Base-by-base conservation (phyloP, 2,113 vertebrate species). In the Sphaerodactylus townsendi region DNA sequence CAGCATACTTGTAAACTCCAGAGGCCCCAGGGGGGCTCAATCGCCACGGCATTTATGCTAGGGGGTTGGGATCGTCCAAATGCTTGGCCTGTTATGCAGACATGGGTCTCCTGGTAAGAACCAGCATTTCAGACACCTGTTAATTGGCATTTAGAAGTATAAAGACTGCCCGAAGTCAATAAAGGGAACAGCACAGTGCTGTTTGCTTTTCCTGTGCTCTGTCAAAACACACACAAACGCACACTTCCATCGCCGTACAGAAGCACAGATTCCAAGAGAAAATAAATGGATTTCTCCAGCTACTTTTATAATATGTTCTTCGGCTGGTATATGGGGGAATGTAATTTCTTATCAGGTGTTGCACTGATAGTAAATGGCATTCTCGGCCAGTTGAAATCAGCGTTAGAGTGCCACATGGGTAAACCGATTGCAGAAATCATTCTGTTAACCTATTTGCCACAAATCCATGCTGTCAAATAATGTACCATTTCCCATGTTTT, bases 1-100 rank as follows among this genome's bases (percentile, higher is more conserved):
- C 96, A 95, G 94, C 96, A 96, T 96, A 96, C 95, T 92, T 96
- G 96, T 93, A 94, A 96, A 96, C 96, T 95, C 96, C 95, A 92
- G 91, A 92, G 96, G 95, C 95, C 95, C 94, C 95, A 91, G 88
- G 94, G 88, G 94, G 93, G 95, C 94, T 96, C 95, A 95, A 95
- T 94, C 96, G 88, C 95, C 94, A 94, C 4, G 93, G 94, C 96
- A 96, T 96, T 96, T 95, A 95, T 96, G 95, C 94, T 93, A 2
- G 19, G 21, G 85, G 66, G 76, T 91, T 79, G 83, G 87, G 86
- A 94, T 87, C 91, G 94, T 95, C 95, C 93, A 89, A 92, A 95
- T 96, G 93, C 90, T 93, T 94, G 93, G 28, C 28, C 89, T 95
- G 93, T 94, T 95, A 93, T 94, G 94, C 93, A 95, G 95, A 95